Percentiles rank a stretch among this genome's conserved stretches.
Evolutionary conservation across 2,797 vertebrate genomes (phyloP).

Genomic region (Typhlichthys subterraneus): DNA sequence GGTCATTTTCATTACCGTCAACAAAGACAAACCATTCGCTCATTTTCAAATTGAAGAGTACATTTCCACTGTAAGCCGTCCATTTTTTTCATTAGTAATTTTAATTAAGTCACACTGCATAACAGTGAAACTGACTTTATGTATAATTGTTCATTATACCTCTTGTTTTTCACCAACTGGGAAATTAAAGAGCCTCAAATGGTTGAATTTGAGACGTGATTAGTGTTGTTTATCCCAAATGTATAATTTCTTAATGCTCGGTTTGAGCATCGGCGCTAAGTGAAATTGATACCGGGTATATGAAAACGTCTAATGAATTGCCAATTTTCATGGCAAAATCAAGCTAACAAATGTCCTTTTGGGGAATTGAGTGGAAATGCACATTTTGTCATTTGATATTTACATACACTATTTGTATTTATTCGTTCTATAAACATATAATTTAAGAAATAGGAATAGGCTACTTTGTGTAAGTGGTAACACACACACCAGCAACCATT

Average conservation of each 20-base stretch:
- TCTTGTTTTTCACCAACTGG: constrained; percentile 83
- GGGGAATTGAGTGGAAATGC: constrained; percentile 65
- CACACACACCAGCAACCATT: not conserved
- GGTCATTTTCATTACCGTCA: constrained; percentile 79
- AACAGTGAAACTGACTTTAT: constrained; percentile 84
- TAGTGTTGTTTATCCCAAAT: constrained; percentile 81
- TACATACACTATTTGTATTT: constrained; percentile 32
- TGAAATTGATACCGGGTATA: constrained; percentile 79
- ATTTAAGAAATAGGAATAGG: constrained; percentile 27
- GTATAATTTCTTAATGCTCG: constrained; percentile 80
- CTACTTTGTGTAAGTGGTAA: constrained; percentile 8
- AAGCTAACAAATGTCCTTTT: constrained; percentile 69
- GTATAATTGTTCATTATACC: constrained; percentile 85
- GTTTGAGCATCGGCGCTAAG: constrained; percentile 72
- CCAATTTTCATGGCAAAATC: constrained; percentile 77
- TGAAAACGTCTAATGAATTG: constrained; percentile 83
- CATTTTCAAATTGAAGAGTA: constrained; percentile 77
- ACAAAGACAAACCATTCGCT: constrained; percentile 68
- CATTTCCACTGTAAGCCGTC: constrained; percentile 74
- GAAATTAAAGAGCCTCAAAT: constrained; percentile 83
- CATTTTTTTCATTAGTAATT: constrained; percentile 83
- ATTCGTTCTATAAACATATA: constrained; percentile 26
- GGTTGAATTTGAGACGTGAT: constrained; percentile 82
- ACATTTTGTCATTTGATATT: constrained; percentile 33
- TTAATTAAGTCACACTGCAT: constrained; percentile 83